Evolutionary conservation across 2,113 vertebrate genomes (phyloP), one percentile per base, ranked within the genome.

Genomic region (Triplophysa dalaica): DNA sequence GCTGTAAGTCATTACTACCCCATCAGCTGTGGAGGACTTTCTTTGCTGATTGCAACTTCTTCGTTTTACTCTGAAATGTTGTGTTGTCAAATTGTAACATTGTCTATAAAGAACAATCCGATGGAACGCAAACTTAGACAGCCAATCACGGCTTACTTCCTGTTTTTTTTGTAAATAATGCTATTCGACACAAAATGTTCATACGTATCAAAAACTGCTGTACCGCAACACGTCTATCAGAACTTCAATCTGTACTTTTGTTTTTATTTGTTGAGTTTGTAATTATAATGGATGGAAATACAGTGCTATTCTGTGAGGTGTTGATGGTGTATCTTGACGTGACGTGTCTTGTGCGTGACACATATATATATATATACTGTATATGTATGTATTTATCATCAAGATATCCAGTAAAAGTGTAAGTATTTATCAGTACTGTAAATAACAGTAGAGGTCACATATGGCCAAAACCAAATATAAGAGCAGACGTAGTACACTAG

Each of bases 281-380:
- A 45, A 58, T 58, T 19, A 58, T 58, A 45, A 52, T 60, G 19
- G 38, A 73, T 43, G 33, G 66, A 79, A 74, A 66, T 43, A 33
- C 64, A 65, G 62, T 83, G 54, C 33, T 45, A n/a, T 78, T 41
- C 61, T 70, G 70, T 81, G 60, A 79, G 80, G 60, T 82, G 50
- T 78, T 66, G 76, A 67, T 82, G 52, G 72, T 82, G 64, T 79
- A 79, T 76, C 41, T 77, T 82, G 72, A 65, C 13, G 70, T 82
- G 50, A 61, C 38, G 41, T 82, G 63, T 79, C 52, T 50, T 61
- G 38, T 75, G 58, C 62, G 56, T 75, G 58, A 75, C 13, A 41
- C 10, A 50, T 70, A 33, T 66, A 65, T 50, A 50, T 70, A 33
- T 66, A 66, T 50, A 66, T 56, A 63, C 58, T 81, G 70, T 79